These are phyloP conservation scores for Leptothorax acervorum DNA, from an alignment of 2,888 invertebrate genomes.

Conservation along the genomic window DNA sequence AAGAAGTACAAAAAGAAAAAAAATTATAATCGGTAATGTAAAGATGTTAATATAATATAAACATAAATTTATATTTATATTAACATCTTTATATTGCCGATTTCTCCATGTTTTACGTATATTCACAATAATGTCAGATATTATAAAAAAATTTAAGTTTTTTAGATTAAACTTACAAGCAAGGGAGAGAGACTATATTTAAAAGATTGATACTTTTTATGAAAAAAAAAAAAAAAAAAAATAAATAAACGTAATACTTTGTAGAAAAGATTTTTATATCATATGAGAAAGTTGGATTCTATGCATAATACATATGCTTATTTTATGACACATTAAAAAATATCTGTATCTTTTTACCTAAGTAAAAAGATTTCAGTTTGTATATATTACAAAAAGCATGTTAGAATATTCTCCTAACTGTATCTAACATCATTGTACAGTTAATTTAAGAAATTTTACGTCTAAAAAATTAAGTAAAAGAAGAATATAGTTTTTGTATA, in stretches of 20 bases:
- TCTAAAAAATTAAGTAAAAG: no score
- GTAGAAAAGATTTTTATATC: neutral
- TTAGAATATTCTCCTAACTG: no score
- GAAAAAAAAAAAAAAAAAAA: neutral
- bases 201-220: neutral
- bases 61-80: neutral
- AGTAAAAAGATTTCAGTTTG: neutral
- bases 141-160: neutral
- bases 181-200: neutral
- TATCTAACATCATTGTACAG: no score
- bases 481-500: no score
- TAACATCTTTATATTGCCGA: neutral
- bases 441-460: no score
- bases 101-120: neutral
- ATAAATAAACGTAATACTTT: no score
- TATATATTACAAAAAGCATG: no score
- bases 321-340: neutral
- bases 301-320: neutral
- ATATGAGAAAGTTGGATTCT: neutral
- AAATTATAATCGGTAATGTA: neutral
- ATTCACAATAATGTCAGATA: conserved; percentile 7
- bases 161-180: neutral
- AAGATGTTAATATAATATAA: no score
- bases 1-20: neutral
- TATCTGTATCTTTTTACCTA: neutral